Percentiles rank a stretch among this genome's conserved stretches.
Evolutionary conservation across 2,113 vertebrate species (phyloP).

Genomic region (Pseudonaja textilis): DNA sequence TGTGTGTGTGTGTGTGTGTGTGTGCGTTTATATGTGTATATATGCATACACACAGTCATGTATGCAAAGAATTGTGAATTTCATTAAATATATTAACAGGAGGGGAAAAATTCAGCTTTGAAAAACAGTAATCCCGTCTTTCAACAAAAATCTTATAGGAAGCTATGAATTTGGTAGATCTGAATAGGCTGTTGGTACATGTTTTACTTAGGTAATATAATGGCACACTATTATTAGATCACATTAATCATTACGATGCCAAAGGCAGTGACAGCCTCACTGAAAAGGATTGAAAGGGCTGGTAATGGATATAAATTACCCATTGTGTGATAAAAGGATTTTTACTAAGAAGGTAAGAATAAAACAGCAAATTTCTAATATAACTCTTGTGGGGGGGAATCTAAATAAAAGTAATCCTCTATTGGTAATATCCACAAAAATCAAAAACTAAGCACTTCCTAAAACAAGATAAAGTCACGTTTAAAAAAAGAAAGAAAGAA

Average conservation of each 20-base stretch:
- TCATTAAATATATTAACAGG: constrained; percentile 81
- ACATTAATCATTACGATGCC: constrained; percentile 99
- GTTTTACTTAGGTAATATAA: constrained; percentile 99
- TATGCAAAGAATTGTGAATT: constrained; percentile 75
- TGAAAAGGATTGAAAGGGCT: constrained; percentile 99
- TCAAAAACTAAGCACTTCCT: constrained; percentile 77
- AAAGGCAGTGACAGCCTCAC: constrained; percentile 99
- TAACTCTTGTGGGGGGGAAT: constrained; percentile 80
- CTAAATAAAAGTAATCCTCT: constrained; percentile 89
- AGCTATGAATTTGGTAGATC: constrained; percentile 99
- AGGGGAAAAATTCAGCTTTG: constrained; percentile 78
- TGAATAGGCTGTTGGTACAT: constrained; percentile 99
- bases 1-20: not conserved
- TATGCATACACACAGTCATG: constrained; percentile 15
- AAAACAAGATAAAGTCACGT: constrained; percentile 74
- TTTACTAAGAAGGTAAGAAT: constrained; percentile 99
- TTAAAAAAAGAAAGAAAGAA: constrained; percentile 49
- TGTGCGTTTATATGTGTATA: not conserved
- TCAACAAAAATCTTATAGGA: constrained; percentile 97
- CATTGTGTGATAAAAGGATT: constrained; percentile 99
- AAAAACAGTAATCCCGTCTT: constrained; percentile 97
- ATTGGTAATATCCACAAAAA: constrained; percentile 78
- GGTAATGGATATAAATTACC: constrained; percentile 99
- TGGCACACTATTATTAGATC: constrained; percentile 99
- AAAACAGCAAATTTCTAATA: constrained; percentile 97